Conservation (phyloP, 2,888 invertebrate genomes). For the Athalia circularis region DNA sequence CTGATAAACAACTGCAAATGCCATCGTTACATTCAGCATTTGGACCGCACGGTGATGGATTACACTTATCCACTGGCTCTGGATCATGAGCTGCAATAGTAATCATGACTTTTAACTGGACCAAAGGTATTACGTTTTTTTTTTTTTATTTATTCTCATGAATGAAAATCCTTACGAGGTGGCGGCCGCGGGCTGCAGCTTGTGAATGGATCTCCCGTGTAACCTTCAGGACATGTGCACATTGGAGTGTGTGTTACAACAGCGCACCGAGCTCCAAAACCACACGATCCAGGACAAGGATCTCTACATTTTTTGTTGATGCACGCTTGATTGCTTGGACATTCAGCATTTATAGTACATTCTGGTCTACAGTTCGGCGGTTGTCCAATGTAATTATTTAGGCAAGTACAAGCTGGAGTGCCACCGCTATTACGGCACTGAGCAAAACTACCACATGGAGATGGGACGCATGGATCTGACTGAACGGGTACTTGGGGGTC, state of each 20-base stretch:
- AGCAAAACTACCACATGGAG: slow-evolving; percentile 82
- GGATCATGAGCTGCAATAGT: slow-evolving; percentile 62
- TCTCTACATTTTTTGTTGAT: slow-evolving; percentile 71
- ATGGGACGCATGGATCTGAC: slow-evolving; percentile 82
- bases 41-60: slow-evolving; percentile 68
- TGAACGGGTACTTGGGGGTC: slow-evolving; percentile 47
- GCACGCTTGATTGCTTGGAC: slow-evolving; percentile 76
- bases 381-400: slow-evolving; percentile 74
- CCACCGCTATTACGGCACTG: slow-evolving; percentile 75
- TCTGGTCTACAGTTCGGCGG: slow-evolving; percentile 78
- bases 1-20: slow-evolving; percentile 69
- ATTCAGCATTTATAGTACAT: slow-evolving; percentile 77
- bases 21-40: slow-evolving; percentile 67
- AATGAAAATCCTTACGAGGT: slow-evolving; percentile 53
- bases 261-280: slow-evolving; percentile 69
- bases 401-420: slow-evolving; percentile 75
- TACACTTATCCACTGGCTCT: slow-evolving; percentile 59
- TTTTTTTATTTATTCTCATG: background rate
- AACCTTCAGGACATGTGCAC: slow-evolving; percentile 71
- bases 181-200: slow-evolving; percentile 57
- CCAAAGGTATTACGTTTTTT: background rate
- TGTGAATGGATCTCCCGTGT: slow-evolving; percentile 67
- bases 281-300: slow-evolving; percentile 70
- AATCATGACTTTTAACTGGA: background rate
- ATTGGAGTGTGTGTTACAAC: slow-evolving; percentile 68